phyloP scores from a whole-genome alignment of 2,113 vertebrate genomes.

The Equus przewalskii region DNA sequence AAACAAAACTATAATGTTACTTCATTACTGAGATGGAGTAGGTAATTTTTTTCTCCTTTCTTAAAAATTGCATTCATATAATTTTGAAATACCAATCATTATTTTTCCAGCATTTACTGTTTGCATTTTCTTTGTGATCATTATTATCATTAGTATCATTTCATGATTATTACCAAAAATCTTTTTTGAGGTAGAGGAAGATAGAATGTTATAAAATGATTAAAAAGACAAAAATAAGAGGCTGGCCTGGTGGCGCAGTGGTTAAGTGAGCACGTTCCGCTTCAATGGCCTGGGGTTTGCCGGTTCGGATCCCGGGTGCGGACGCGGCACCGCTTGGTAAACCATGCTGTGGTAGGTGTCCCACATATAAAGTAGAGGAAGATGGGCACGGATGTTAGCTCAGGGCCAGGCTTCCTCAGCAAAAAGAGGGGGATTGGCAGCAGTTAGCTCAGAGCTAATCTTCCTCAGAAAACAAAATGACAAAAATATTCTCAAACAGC shows the following conservation, averaged over 20 bases:
- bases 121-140: not conserved
- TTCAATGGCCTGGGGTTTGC: too few relatives aligned
- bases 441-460: too few relatives aligned
- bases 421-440: too few relatives aligned
- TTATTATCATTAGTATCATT: conserved; percentile 1
- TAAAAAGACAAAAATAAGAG: not conserved
- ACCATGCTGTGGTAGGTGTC: too few relatives aligned
- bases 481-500: not conserved
- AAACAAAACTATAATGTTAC: not conserved
- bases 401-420: too few relatives aligned
- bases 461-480: too few relatives aligned
- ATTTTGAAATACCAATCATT: conserved; percentile 1
- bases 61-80: not conserved
- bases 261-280: too few relatives aligned
- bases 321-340: too few relatives aligned
- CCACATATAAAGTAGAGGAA: too few relatives aligned
- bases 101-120: not conserved
- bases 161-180: not conserved
- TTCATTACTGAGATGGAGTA: not conserved
- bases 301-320: too few relatives aligned
- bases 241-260: too few relatives aligned
- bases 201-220: not conserved
- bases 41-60: not conserved
- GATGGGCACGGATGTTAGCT: too few relatives aligned
- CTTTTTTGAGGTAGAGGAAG: not conserved